Evolutionary conservation across 2,888 invertebrate genomes (phyloP).

Genomic region (Philopedon plagiatum): DNA sequence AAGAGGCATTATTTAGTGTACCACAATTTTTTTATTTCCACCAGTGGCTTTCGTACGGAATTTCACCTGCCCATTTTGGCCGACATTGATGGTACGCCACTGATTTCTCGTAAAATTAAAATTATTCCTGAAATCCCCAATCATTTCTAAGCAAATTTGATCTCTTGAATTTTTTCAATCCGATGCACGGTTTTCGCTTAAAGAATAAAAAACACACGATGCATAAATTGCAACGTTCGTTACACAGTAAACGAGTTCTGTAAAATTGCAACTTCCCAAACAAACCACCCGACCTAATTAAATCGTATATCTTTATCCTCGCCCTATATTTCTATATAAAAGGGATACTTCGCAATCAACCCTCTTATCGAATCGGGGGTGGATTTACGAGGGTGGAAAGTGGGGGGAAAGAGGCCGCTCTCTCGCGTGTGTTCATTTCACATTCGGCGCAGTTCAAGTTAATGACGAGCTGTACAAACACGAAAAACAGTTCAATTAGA

Average conservation of each 20-base stretch:
- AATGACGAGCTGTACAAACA: slow-evolving; percentile 13
- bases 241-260: background rate
- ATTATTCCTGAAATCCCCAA: no score
- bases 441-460: slow-evolving; percentile 21
- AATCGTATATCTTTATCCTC: slow-evolving; percentile 29
- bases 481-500: slow-evolving; percentile 11
- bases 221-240: background rate
- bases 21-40: no score
- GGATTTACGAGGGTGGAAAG: slow-evolving; percentile 27
- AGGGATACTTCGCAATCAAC: slow-evolving; percentile 15
- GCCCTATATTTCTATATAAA: slow-evolving; percentile 14
- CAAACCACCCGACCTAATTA: slow-evolving; percentile 19
- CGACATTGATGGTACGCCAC: no score
- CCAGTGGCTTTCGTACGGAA: no score
- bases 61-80: no score
- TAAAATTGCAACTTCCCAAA: background rate
- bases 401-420: slow-evolving; percentile 8
- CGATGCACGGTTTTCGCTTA: no score
- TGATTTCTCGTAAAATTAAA: no score
- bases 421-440: slow-evolving; percentile 6
- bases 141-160: no score
- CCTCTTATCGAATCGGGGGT: slow-evolving; percentile 17
- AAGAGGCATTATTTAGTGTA: no score
- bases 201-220: no score
- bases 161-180: no score